phyloP scores from a whole-genome alignment of 1,140 invertebrate genomes.

The Caerostris extrusa region DNA sequence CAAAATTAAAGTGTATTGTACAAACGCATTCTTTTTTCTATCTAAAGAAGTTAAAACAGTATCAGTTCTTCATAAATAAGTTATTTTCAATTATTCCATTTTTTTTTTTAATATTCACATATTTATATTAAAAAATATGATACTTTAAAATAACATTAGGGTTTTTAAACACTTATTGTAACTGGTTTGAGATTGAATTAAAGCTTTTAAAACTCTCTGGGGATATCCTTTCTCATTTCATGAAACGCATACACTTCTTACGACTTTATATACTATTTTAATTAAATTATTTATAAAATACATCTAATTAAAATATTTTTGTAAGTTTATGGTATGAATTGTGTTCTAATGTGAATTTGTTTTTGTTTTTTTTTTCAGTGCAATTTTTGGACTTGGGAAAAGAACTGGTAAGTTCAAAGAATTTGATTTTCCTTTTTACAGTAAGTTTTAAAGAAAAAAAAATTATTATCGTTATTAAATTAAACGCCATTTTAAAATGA shows the following conservation, averaged over 20 bases:
- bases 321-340: background rate
- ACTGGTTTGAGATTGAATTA: background rate
- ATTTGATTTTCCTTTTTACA: background rate
- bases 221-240: background rate
- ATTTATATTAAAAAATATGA: background rate
- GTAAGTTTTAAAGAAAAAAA: too few relatives aligned
- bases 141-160: background rate
- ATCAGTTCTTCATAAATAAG: background rate
- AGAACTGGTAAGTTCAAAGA: conserved; percentile 81
- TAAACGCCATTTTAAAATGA: too few relatives aligned
- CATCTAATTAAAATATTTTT: background rate
- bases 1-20: background rate
- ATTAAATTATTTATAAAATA: background rate
- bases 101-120: background rate
- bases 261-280: background rate
- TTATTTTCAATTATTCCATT: background rate
- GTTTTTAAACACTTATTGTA: background rate
- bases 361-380: conserved; percentile 85
- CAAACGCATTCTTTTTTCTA: background rate
- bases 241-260: background rate
- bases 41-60: background rate
- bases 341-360: conserved; percentile 11
- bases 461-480: too few relatives aligned
- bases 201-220: background rate
- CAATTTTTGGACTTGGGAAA: conserved; percentile 89